Evolutionary conservation across 2,113 vertebrate species (phyloP), one percentile per base, ranked within the genome.

Genomic region (Taurulus bubalis): DNA sequence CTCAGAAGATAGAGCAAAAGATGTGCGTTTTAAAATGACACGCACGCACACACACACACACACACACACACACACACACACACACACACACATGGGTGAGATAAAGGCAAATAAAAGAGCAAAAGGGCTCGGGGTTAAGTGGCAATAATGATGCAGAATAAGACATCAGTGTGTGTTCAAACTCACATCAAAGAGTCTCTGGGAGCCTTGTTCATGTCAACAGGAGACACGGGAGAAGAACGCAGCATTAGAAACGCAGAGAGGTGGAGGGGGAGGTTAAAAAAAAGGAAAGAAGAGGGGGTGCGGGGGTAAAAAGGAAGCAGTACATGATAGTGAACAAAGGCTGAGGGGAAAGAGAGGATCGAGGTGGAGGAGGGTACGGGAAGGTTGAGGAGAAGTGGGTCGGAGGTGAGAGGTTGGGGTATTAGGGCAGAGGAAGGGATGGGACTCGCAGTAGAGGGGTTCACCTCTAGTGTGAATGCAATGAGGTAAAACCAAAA

Each of bases 401-500:
- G 92, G 89, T 87, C 77, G 80, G 84, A 85, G 90, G 90, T 88
- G 91, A 90, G 83, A 82, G 85, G 85, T 85, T 89, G 87, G 73
- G 81, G 82, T 81, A 76, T 77, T 73, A 59, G 87, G 77, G 73
- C 74, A 77, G 77, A 24, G 0, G 3, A 80, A 84, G 84, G 77
- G 71, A 32, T 77, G 74, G 51, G 56, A 20, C 64, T 80, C 45
- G 58, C 18, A 55, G 85, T 82, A 77, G 69, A 60, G 85, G 88
- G 92, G 93, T 91, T 94, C 76, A 77, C 92, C 93, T 85, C 79
- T 79, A 85, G 90, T 90, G 93, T 92, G 94, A 95, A 93, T 62
- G 83, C 84, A 85, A 60, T 2, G 88, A 94, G 92, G 94, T 93
- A 87, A 90, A 70, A 59, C 85, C 84, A 85, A 87, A 42, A 79